These are phyloP conservation scores for Carposina sasakii DNA, from an alignment of 1,140 invertebrate genomes.

Conservation along the genomic window DNA sequence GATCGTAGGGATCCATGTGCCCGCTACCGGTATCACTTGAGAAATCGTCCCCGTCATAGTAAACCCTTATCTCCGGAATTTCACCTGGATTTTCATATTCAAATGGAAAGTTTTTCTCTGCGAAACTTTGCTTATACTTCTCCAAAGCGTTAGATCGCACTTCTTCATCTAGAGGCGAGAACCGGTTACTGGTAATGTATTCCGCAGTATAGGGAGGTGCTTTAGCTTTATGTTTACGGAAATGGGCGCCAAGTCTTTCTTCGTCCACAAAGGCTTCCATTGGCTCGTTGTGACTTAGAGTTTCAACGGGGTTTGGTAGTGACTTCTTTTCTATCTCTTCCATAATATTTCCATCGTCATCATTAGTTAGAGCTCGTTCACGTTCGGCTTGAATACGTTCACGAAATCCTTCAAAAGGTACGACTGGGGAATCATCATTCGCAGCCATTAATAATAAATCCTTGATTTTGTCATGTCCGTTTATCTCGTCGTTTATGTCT, in stretches of 20 bases:
- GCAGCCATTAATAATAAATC: constrained; percentile 49
- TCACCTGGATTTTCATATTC: constrained; percentile 67
- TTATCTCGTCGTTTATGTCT: constrained; percentile 28
- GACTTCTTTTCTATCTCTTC: constrained; percentile 54
- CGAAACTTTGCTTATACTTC: constrained; percentile 63
- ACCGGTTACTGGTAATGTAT: constrained; percentile 53
- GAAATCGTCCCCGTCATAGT: constrained; percentile 69
- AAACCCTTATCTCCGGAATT: constrained; percentile 71
- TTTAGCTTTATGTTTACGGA: constrained; percentile 52
- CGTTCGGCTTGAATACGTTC: constrained; percentile 53
- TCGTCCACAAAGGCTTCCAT: constrained; percentile 43
- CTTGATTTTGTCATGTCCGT: constrained; percentile 52
- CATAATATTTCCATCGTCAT: constrained; percentile 18
- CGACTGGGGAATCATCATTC: constrained; percentile 46
- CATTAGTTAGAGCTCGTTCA: constrained; percentile 20
- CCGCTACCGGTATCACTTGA: constrained; percentile 59
- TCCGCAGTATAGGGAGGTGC: constrained; percentile 51
- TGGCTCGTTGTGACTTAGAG: constrained; percentile 22
- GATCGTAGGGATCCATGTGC: constrained; percentile 48
- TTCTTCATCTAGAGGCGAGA: constrained; percentile 55
- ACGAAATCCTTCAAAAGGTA: constrained; percentile 59
- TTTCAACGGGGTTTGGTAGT: constrained; percentile 25
- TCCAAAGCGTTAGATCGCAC: constrained; percentile 56
- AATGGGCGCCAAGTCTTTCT: constrained; percentile 55
- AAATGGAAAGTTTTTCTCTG: constrained; percentile 58